These are phyloP conservation scores for Copsychus sechellarum DNA, from an alignment of 2,113 vertebrate species.

Conservation along the genomic window DNA sequence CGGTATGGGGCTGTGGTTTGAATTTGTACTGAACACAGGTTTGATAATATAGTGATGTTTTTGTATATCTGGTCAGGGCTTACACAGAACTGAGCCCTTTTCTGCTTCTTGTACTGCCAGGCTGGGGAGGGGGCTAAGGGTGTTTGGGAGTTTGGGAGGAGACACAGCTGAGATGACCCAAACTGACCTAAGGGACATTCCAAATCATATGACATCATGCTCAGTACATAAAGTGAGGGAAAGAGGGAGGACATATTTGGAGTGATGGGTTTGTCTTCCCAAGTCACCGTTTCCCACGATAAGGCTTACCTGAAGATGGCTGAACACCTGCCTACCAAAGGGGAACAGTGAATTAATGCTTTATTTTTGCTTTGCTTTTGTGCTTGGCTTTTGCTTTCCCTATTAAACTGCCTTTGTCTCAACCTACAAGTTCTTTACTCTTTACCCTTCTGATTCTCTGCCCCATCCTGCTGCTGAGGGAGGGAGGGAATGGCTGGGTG, in stretches of 20 bases:
- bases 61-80: background rate
- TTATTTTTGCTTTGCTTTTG: background rate
- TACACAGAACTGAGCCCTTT: background rate
- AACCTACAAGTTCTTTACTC: background rate
- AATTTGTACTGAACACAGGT: background rate
- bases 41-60: background rate
- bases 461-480: accelerated
- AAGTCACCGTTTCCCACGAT: accelerated
- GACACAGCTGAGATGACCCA: accelerated
- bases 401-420: background rate
- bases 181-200: background rate
- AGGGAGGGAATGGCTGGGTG: background rate
- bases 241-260: background rate
- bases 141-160: background rate
- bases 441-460: accelerated
- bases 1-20: background rate
- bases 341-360: background rate
- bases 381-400: background rate
- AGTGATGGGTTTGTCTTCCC: background rate
- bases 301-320: background rate
- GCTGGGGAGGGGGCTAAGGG: accelerated
- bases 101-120: accelerated
- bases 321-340: background rate
- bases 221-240: background rate
- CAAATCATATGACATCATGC: background rate